These are phyloP conservation scores for Mus spicilegus DNA, from an alignment of 2,113 vertebrate species.

Conservation along the genomic window DNA sequence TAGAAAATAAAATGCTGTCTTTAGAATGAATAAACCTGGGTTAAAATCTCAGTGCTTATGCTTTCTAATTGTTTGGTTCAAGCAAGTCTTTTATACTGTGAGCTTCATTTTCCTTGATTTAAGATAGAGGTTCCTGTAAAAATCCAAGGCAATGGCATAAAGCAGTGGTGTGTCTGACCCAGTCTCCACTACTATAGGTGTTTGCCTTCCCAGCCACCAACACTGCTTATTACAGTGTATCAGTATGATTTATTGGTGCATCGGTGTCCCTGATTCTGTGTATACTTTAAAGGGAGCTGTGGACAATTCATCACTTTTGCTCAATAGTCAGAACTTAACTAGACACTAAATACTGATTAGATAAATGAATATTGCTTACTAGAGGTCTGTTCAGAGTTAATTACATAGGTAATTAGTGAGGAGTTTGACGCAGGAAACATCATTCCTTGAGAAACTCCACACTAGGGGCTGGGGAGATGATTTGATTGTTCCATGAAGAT, in stretches of 20 bases:
- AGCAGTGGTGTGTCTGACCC: not conserved
- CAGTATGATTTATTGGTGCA: not conserved
- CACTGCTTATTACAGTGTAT: not conserved
- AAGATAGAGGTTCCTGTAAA: not conserved
- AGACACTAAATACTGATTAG: not conserved
- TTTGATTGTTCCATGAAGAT: not conserved
- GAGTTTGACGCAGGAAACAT: not conserved
- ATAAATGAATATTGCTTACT: not conserved
- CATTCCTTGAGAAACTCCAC: constrained; percentile 35
- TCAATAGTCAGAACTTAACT: not conserved
- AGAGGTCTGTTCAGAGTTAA: not conserved
- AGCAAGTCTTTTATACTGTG: not conserved
- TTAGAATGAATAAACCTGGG: not conserved
- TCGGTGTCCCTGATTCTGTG: not conserved
- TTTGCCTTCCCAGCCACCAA: not conserved
- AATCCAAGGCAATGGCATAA: not conserved
- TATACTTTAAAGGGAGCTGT: not conserved
- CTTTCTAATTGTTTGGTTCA: not conserved
- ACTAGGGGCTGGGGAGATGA: not conserved
- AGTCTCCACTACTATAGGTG: not conserved
- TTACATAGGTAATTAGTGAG: not conserved
- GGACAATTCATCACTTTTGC: not conserved
- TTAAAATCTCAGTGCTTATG: not conserved
- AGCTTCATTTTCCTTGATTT: not conserved
- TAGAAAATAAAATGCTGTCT: not conserved